Conservation (phyloP, 2,113 vertebrate species). For the Smithornis capensis region DNA sequence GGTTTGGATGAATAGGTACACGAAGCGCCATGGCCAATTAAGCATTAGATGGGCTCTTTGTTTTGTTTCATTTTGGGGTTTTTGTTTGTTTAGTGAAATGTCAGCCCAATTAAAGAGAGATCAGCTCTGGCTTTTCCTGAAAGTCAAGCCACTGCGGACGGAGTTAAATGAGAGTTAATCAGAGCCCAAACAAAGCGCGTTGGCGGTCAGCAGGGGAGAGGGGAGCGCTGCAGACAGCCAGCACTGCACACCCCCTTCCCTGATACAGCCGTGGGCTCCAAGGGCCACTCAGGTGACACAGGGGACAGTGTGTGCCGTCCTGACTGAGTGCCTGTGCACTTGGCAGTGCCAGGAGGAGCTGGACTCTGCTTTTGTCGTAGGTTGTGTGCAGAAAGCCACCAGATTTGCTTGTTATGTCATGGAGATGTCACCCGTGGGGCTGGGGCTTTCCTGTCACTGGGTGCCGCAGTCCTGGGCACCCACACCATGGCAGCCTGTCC, state of each 20-base stretch:
- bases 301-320: fast-evolving
- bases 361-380: not conserved
- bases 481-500: not conserved
- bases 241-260: not conserved
- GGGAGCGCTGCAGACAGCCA: not conserved
- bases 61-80: constrained; percentile 62
- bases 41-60: constrained; percentile 56
- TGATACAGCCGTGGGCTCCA: fast-evolving
- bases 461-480: not conserved
- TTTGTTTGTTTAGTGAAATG: constrained; percentile 76
- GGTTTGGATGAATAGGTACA: constrained; percentile 33
- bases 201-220: not conserved
- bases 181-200: not conserved
- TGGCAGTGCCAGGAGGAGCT: not conserved
- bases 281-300: not conserved
- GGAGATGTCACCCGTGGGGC: not conserved
- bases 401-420: not conserved
- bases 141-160: not conserved
- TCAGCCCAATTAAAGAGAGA: constrained; percentile 72
- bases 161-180: constrained; percentile 11
- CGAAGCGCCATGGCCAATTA: constrained; percentile 56
- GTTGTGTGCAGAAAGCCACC: not conserved
- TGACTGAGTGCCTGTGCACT: fast-evolving
- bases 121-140: not conserved
- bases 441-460: not conserved